A percentile compares a stretch with the other conserved stretches of the same genome.
Evolutionary conservation across 2,888 invertebrate species (phyloP).

Genomic region (Argyresthia albistria): DNA sequence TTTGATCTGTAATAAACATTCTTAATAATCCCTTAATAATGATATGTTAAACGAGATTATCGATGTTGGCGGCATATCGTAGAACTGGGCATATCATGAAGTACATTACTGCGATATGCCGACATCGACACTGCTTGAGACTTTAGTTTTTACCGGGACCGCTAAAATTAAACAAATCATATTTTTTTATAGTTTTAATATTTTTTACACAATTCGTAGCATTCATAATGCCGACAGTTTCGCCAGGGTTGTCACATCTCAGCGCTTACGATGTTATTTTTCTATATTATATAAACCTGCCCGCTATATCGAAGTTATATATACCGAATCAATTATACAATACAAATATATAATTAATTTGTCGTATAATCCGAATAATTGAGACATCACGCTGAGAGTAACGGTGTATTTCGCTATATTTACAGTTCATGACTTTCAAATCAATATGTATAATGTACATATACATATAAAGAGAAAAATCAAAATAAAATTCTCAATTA

Average conservation of each 20-base stretch:
- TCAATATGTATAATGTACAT: conserved; percentile 64
- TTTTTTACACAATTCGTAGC: conserved; percentile 75
- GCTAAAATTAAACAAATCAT: conserved; percentile 47
- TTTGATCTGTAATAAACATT: too few relatives aligned
- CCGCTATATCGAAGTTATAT: conserved; percentile 30
- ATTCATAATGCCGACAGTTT: conserved; percentile 69
- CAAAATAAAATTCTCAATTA: conserved; percentile 70
- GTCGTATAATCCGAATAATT: conserved; percentile 21
- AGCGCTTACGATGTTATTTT: conserved; percentile 26
- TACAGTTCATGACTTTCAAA: conserved; percentile 67
- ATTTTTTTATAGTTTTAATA: conserved; percentile 69
- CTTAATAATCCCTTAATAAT: too few relatives aligned
- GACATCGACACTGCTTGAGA: too few relatives aligned
- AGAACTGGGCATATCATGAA: too few relatives aligned
- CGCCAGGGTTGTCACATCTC: conserved; percentile 29
- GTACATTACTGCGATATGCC: too few relatives aligned
- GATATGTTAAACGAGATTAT: too few relatives aligned
- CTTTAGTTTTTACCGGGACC: too few relatives aligned
- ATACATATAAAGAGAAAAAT: conserved; percentile 67
- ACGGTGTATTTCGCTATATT: conserved; percentile 57
- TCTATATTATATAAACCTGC: conserved; percentile 37
- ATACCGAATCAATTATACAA: conserved; percentile 29
- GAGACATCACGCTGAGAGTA: conserved; percentile 40
- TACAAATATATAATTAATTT: conserved; percentile 62
- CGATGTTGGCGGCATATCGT: too few relatives aligned